A percentile compares a stretch with the other conserved stretches of the same genome.
Evolutionary conservation across 1,140 invertebrate species (phyloP).

Genomic region (Adelges cooleyi): DNA sequence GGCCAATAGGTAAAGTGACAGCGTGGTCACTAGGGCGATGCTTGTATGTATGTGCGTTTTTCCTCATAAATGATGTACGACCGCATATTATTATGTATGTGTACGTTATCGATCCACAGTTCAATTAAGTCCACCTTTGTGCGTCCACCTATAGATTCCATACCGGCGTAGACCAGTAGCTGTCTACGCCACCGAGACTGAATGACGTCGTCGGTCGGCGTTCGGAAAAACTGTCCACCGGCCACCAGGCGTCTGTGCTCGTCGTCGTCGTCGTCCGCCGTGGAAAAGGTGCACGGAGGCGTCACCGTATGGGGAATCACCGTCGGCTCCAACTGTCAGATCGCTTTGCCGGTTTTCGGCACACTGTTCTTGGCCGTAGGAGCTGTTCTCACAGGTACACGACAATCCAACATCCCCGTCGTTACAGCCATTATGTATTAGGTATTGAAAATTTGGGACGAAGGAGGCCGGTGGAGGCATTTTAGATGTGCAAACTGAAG

Average conservation of each 20-base stretch:
- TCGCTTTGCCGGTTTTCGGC: constrained; percentile 59
- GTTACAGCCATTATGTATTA: no score
- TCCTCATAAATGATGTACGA: neutral
- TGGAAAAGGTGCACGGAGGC: constrained; percentile 62
- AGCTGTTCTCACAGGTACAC: constrained; percentile 57
- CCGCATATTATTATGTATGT: neutral
- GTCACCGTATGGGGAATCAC: constrained; percentile 60
- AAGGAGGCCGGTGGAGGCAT: no score
- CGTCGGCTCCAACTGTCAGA: constrained; percentile 60
- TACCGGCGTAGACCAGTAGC: neutral
- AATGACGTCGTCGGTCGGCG: neutral
- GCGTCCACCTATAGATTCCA: neutral
- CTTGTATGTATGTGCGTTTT: neutral
- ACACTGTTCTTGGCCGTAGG: constrained; percentile 60
- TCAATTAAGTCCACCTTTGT: no score
- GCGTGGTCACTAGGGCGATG: constrained; percentile 20
- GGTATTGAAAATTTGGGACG: no score
- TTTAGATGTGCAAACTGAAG: no score
- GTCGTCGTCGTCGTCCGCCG: constrained; percentile 32
- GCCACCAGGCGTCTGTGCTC: neutral
- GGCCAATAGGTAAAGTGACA: no score
- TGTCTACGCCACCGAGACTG: neutral
- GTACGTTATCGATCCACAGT: neutral
- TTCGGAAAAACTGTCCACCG: neutral
- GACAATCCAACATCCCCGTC: no score